Conservation (phyloP, 1,140 invertebrate genomes). For the Drosophila bipectinata region DNA sequence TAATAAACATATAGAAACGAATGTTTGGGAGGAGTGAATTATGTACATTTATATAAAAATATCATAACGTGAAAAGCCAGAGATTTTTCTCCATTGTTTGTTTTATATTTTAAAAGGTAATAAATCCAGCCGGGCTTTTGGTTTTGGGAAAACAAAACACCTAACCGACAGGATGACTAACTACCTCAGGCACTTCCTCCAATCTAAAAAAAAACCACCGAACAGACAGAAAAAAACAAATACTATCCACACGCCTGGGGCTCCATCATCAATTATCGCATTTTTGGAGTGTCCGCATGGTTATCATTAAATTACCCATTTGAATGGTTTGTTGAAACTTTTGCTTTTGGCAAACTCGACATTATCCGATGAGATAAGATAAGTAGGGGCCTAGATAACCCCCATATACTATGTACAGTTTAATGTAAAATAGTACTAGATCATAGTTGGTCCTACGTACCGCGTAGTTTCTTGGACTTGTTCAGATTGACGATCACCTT, state of each 20-base stretch:
- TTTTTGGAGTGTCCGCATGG: constrained; percentile 42
- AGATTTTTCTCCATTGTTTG: too few species aligned
- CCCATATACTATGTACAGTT: background rate
- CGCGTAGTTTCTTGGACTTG: constrained; percentile 84
- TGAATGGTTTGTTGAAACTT: constrained; percentile 46
- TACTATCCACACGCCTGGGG: constrained; percentile 14
- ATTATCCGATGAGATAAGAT: constrained; percentile 54
- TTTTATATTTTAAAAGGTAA: background rate
- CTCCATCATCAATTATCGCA: constrained; percentile 56
- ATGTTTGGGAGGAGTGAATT: background rate
- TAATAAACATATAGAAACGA: background rate
- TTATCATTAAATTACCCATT: constrained; percentile 60
- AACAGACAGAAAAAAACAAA: constrained; percentile 1
- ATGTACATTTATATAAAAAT: background rate
- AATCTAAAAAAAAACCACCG: constrained; percentile 38
- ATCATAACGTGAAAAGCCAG: too few species aligned
- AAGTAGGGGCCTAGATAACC: constrained; percentile 32
- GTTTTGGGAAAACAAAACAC: too few species aligned
- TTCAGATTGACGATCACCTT: constrained; percentile 84
- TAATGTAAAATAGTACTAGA: background rate
- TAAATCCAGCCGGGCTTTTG: background rate
- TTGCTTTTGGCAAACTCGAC: constrained; percentile 26
- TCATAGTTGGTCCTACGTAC: constrained; percentile 53
- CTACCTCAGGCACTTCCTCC: constrained; percentile 49
- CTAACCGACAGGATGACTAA: constrained; percentile 29